Evolutionary conservation across 2,888 invertebrate genomes (phyloP).

Genomic region (Camponotus fellah): DNA sequence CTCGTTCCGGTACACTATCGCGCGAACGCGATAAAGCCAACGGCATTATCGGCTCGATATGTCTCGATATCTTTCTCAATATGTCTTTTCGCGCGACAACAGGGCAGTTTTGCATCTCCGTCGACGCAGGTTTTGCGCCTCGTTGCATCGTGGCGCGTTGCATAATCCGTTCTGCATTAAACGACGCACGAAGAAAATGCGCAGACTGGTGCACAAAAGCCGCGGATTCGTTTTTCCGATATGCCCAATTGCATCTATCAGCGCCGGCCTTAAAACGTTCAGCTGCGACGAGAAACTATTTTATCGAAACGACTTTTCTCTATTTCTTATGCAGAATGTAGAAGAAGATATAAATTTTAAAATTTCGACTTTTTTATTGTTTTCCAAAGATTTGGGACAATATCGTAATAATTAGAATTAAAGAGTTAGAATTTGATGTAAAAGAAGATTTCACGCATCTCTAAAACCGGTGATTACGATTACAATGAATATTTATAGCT

Average conservation of each 20-base stretch:
- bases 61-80: slow-evolving; percentile 7
- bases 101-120: slow-evolving; percentile 1
- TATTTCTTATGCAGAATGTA: not conserved
- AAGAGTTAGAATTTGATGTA: not conserved
- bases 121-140: slow-evolving; percentile 38
- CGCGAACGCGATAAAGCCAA: slow-evolving; percentile 11
- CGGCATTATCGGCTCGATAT: slow-evolving; percentile 21
- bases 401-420: not conserved
- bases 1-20: not conserved
- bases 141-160: slow-evolving; percentile 16
- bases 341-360: slow-evolving; percentile 7
- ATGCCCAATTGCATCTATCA: slow-evolving; percentile 35
- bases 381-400: not conserved
- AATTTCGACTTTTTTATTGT: not conserved
- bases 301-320: not conserved
- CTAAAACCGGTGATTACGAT: not conserved
- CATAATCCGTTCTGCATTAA: slow-evolving; percentile 38
- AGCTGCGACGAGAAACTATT: not conserved
- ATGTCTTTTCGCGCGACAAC: slow-evolving; percentile 24
- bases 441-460: not conserved
- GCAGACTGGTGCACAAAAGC: not conserved
- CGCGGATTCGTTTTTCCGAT: slow-evolving; percentile 36
- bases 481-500: slow-evolving; percentile 41
- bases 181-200: not conserved
- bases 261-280: not conserved